These are phyloP conservation scores for Plagodis dolabraria DNA, from an alignment of 2,888 invertebrate genomes.

Conservation along the genomic window DNA sequence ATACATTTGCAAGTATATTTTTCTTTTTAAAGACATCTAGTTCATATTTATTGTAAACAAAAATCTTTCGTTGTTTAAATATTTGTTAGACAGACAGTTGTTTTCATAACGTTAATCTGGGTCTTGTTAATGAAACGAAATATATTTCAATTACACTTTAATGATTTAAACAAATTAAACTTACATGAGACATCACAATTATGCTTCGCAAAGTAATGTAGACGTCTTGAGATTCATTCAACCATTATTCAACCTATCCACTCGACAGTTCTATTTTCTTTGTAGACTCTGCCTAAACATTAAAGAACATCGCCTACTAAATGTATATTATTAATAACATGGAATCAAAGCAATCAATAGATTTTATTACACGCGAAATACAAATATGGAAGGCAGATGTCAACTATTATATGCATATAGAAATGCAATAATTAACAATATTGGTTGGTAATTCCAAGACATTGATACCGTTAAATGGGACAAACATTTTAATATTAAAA, in stretches of 20 bases:
- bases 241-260: conserved; percentile 42
- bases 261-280: conserved; percentile 44
- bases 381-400: conserved; percentile 3
- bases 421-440: neutral
- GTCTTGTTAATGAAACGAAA: conserved; percentile 43
- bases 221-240: conserved; percentile 66
- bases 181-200: conserved; percentile 85
- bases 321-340: conserved; percentile 41
- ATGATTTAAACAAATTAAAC: conserved; percentile 80
- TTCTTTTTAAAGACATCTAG: no score
- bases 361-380: conserved; percentile 17
- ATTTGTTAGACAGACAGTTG: no score
- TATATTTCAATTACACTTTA: conserved; percentile 73
- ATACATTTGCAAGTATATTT: no score
- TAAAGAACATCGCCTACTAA: conserved; percentile 51
- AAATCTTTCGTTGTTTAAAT: no score
- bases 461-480: conserved; percentile 7
- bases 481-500: conserved; percentile 7
- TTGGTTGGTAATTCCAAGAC: neutral
- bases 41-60: no score
- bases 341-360: conserved; percentile 55
- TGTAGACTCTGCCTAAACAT: conserved; percentile 55
- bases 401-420: neutral
- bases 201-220: conserved; percentile 82
- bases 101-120: no score